phyloP scores from a whole-genome alignment of 2,113 vertebrate species.

The Python bivittatus region DNA sequence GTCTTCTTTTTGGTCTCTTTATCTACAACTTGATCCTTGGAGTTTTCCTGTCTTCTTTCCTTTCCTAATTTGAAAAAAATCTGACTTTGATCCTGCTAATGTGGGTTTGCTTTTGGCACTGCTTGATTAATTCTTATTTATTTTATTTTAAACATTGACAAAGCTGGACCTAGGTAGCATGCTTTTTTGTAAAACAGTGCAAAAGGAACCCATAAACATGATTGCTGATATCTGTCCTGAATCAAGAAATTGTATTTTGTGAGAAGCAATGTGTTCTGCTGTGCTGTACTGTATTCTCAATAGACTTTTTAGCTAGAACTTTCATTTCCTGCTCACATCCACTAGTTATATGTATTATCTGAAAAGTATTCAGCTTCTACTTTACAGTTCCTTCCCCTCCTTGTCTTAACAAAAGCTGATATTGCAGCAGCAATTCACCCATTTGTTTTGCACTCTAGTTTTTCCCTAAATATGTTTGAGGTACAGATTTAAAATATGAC shows the following conservation, averaged over 20 bases:
- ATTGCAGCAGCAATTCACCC: neutral
- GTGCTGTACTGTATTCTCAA: neutral
- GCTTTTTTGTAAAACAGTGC: neutral
- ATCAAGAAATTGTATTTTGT: neutral
- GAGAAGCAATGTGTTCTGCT: neutral
- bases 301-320: neutral
- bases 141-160: neutral
- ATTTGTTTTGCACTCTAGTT: neutral
- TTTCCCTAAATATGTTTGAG: neutral
- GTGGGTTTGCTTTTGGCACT: neutral
- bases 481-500: neutral
- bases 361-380: neutral
- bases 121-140: neutral
- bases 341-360: neutral
- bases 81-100: neutral
- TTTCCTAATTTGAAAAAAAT: neutral
- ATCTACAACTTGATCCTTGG: neutral
- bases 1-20: neutral
- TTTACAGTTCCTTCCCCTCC: neutral
- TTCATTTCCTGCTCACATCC: neutral
- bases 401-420: neutral
- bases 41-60: neutral
- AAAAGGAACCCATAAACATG: neutral
- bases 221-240: neutral
- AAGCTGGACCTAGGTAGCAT: neutral